Evolutionary conservation across 2,113 vertebrate species (phyloP), one percentile per base, ranked within the genome.

Genomic region (Hipposideros armiger): DNA sequence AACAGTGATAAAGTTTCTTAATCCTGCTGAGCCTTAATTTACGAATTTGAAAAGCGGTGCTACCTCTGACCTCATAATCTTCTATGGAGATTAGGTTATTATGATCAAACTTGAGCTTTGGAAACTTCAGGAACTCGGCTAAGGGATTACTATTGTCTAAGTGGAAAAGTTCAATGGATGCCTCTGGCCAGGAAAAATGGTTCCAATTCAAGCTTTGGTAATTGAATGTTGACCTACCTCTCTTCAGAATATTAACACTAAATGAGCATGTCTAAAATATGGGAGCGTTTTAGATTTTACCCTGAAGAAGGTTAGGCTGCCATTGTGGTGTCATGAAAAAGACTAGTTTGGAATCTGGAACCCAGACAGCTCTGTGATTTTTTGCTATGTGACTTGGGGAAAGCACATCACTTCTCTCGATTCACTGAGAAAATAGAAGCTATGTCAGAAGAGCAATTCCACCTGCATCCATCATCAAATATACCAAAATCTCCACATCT

Each of bases 381-480:
- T 96, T 50, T 91, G 30, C 78, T 78, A 28, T 40, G 26, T 32
- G 70, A 52, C 30, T 70, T 82, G n/a, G 40, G 32, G 56, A 78
- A 36, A 89, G 26, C 88, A 69, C 16, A 56, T 77, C 64, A 88
- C 95, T 97, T 85, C 87, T 95, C 80, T 92, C 94, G 80, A 92
- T 92, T 95, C 40, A 66, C 20, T 66, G 50, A 97, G 82, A 87
- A 97, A 96, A 95, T 22, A 81, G 92, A 72, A 92, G 30, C 42
- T 62, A 24, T 83, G 28, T 50, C 36, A 83, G 52, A 88, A 93
- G 92, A 96, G 70, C 84, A 54, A 22, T 32, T 80, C n/a, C 80
- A 96, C 86, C 83, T 96, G 74, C 0, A 1, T 60, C 91, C 62
- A 72, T 89, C 62, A 80, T 24, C 50, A 87, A 69, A 86, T 91